Evolutionary conservation across 2,888 invertebrate species (phyloP).

Genomic region (Psylliodes chrysocephalus): DNA sequence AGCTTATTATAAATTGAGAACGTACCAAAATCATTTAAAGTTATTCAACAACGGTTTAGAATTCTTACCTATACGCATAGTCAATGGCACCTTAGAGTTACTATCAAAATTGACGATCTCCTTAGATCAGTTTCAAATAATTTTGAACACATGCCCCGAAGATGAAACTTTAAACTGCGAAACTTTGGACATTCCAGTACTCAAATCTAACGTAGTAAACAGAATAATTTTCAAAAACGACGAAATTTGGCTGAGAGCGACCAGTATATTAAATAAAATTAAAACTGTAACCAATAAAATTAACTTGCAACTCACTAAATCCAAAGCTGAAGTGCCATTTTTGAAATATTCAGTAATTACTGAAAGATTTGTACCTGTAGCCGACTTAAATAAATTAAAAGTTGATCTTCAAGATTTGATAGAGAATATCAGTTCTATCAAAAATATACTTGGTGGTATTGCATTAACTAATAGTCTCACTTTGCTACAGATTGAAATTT

Average conservation of each 20-base stretch:
- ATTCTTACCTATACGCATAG: conserved; percentile 51
- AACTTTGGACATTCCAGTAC: conserved; percentile 49
- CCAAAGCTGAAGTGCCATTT: conserved; percentile 46
- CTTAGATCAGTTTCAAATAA: conserved; percentile 75
- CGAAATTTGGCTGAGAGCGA: conserved; percentile 52
- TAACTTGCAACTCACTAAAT: conserved; percentile 48
- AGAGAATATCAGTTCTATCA: conserved; percentile 23
- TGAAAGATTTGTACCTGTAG: conserved; percentile 50
- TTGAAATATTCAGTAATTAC: conserved; percentile 50
- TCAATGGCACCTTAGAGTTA: conserved; percentile 65
- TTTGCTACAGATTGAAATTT: conserved; percentile 34
- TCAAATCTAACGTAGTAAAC: conserved; percentile 48
- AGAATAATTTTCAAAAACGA: conserved; percentile 56
- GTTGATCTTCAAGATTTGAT: conserved; percentile 27
- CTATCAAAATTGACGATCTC: conserved; percentile 67
- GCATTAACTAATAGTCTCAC: conserved; percentile 25
- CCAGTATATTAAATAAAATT: conserved; percentile 44
- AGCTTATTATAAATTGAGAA: conserved; percentile 69
- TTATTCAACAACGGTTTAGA: conserved; percentile 54
- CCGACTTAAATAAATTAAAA: conserved; percentile 29
- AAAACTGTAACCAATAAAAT: conserved; percentile 46
- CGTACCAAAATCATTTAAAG: conserved; percentile 63
- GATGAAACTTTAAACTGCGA: conserved; percentile 55
- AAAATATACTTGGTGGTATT: conserved; percentile 31
- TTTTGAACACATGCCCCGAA: conserved; percentile 73